Evolutionary conservation across 1,140 invertebrate species (phyloP).

Genomic region (Portunus trituberculatus): DNA sequence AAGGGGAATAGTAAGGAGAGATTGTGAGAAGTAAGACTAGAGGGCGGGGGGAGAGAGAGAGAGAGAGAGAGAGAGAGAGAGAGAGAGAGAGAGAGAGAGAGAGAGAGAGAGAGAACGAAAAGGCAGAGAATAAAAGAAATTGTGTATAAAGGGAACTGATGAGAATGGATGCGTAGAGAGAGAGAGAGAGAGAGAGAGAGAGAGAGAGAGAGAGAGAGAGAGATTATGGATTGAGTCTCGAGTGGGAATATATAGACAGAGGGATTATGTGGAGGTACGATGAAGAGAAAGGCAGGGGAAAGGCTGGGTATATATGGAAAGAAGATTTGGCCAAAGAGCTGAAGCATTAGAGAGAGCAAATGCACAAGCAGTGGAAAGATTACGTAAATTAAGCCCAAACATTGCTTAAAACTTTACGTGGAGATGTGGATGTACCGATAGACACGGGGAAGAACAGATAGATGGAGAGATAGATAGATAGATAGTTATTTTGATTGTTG

Average conservation of each 20-base stretch:
- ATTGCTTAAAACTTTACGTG: no score
- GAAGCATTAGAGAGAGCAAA: background rate
- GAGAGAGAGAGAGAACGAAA: background rate
- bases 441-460: no score
- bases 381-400: no score
- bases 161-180: background rate
- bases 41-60: background rate
- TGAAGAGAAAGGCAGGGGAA: background rate
- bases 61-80: background rate
- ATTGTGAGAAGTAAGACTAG: background rate
- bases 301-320: background rate
- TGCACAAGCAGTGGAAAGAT: background rate
- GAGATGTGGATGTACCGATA: no score
- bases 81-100: constrained; percentile 30
- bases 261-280: background rate
- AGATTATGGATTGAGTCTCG: background rate
- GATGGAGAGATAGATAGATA: background rate
- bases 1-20: background rate
- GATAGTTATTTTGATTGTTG: background rate
- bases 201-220: constrained; percentile 27
- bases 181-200: constrained; percentile 3
- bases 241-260: background rate
- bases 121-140: background rate
- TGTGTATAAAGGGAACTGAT: background rate
- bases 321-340: background rate